phyloP scores from a whole-genome alignment of 2,797 vertebrate genomes.

The Bovichtus diacanthus region DNA sequence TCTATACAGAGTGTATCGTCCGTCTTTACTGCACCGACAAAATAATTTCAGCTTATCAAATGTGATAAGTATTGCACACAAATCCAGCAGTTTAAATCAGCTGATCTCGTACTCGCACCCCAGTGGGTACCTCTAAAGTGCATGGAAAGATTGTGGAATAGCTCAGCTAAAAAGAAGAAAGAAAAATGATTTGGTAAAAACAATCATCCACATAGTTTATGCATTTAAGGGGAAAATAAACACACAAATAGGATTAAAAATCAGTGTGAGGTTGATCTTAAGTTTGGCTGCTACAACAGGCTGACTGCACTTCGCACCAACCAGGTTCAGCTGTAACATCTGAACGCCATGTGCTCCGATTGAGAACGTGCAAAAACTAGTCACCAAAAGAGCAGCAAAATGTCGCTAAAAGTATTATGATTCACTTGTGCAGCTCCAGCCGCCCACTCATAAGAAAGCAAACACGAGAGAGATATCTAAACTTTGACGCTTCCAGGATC shows the following conservation, averaged over 20 bases:
- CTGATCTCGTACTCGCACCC: not conserved
- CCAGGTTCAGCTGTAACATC: not conserved
- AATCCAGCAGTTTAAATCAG: not conserved
- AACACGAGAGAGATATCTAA: not conserved
- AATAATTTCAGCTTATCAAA: not conserved
- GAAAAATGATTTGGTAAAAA: not conserved
- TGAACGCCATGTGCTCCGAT: not conserved
- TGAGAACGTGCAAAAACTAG: not conserved
- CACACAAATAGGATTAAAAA: not conserved
- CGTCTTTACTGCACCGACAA: not conserved
- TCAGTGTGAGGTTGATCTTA: not conserved
- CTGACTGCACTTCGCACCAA: not conserved
- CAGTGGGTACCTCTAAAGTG: not conserved
- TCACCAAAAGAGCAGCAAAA: not conserved
- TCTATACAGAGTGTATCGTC: not conserved
- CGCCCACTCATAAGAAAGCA: not conserved
- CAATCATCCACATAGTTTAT: not conserved
- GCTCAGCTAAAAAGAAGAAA: not conserved
- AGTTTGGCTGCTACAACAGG: too few relatives aligned
- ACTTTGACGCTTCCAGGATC: not conserved
- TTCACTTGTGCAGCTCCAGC: not conserved
- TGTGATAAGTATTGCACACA: not conserved
- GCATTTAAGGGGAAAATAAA: slow-evolving; percentile 1
- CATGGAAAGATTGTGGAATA: not conserved
- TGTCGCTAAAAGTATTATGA: not conserved